Conservation (phyloP, 1,140 invertebrate genomes). For the Bilobella aurantiaca region DNA sequence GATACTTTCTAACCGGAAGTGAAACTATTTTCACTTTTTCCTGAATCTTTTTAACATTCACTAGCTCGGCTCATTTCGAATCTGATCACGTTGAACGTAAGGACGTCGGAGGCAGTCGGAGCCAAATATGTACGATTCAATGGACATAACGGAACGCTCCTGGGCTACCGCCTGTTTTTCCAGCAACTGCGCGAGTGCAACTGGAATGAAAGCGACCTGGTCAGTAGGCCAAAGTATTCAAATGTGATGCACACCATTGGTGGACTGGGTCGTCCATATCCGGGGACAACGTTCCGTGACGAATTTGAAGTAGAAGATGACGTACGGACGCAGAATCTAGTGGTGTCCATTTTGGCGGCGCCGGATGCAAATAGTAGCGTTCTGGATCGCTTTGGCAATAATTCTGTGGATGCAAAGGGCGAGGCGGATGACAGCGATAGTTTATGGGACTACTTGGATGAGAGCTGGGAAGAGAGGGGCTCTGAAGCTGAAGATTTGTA, state of each 20-base stretch:
- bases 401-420: background rate
- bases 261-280: background rate
- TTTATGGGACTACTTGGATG: conserved; percentile 28
- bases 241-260: background rate
- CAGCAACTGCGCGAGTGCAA: conserved; percentile 22
- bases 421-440: conserved; percentile 15
- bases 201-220: conserved; percentile 22
- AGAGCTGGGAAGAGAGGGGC: conserved; percentile 12
- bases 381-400: background rate
- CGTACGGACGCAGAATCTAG: background rate
- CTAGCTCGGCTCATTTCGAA: conserved; percentile 28
- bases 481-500: conserved; percentile 20
- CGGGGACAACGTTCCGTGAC: conserved; percentile 17
- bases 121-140: conserved; percentile 2
- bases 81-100: conserved; percentile 21
- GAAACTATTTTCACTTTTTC: background rate
- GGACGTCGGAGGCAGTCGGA: conserved; percentile 13
- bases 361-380: background rate
- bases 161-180: conserved; percentile 25
- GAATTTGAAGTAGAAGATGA: conserved; percentile 5
- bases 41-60: background rate
- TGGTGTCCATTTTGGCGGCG: background rate
- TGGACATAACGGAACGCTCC: conserved; percentile 16
- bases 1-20: too few relatives aligned
- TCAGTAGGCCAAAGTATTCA: conserved; percentile 6